Percentiles rank a stretch among this genome's conserved stretches.
phyloP scores from a whole-genome alignment of 1,140 invertebrate species.

The Achatina immaculata region DNA sequence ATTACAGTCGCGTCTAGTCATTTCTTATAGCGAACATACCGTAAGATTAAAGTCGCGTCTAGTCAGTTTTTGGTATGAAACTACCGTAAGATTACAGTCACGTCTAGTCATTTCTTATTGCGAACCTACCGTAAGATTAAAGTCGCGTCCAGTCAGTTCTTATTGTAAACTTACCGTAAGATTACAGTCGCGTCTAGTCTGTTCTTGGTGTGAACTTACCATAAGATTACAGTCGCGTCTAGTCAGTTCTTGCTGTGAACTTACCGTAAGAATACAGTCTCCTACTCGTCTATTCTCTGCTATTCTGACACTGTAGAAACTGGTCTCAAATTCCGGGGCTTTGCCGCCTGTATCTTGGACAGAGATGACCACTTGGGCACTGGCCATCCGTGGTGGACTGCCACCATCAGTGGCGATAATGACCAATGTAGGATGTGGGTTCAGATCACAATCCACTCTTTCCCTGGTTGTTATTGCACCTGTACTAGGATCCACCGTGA shows the following conservation, averaged over 20 bases:
- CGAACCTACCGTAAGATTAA: no score
- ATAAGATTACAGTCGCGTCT: no score
- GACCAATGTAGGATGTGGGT: conserved; percentile 85
- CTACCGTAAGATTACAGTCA: no score
- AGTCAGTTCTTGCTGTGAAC: no score
- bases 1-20: no score
- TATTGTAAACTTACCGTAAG: conserved; percentile 11
- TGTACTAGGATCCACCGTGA: conserved; percentile 86
- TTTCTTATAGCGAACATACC: no score
- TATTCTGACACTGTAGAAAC: conserved; percentile 91
- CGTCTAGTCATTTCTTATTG: no score
- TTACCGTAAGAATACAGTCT: conserved; percentile 75
- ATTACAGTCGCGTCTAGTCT: conserved; percentile 85
- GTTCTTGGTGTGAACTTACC: no score
- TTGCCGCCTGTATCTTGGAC: conserved; percentile 95
- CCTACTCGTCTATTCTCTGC: conserved; percentile 87
- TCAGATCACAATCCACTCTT: conserved; percentile 91
- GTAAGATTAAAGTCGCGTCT: no score
- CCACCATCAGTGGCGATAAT: conserved; percentile 96
- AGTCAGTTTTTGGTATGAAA: no score
- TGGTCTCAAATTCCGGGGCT: conserved; percentile 93
- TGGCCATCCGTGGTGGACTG: conserved; percentile 82
- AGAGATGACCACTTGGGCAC: conserved; percentile 90
- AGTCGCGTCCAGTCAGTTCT: no score
- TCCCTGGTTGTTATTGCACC: conserved; percentile 88